A percentile compares a stretch with the other conserved stretches of the same genome.
phyloP scores from a whole-genome alignment of 1,140 invertebrate species.

The Radopholus similis region DNA sequence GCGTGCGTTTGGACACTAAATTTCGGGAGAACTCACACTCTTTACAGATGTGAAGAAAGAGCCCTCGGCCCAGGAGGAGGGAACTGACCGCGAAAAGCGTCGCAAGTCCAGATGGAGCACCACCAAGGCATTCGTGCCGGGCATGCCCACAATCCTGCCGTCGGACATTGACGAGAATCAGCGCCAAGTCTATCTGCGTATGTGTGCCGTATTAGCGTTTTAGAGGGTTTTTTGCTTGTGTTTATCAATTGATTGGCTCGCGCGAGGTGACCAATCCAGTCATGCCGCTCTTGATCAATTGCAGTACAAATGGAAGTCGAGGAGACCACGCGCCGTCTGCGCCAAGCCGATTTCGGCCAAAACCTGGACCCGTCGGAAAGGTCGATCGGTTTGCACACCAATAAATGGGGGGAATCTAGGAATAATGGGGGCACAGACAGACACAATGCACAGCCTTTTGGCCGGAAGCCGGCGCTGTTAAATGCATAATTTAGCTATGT shows the following conservation, averaged over 20 bases:
- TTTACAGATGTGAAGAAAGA: neutral
- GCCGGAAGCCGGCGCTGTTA: too few relatives aligned
- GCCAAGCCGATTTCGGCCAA: slow-evolving; percentile 46
- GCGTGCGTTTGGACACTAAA: neutral
- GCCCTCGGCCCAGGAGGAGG: neutral
- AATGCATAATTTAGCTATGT: too few relatives aligned
- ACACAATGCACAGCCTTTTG: too few relatives aligned
- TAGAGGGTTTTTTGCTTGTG: neutral
- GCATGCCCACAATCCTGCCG: slow-evolving; percentile 59
- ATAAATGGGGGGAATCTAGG: too few relatives aligned
- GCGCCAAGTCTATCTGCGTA: slow-evolving; percentile 51
- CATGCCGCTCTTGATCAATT: slow-evolving; percentile 20
- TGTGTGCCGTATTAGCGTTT: slow-evolving; percentile 28
- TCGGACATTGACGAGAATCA: slow-evolving; percentile 54
- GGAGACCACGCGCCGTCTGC: slow-evolving; percentile 54
- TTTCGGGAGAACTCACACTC: neutral
- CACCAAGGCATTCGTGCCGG: slow-evolving; percentile 57
- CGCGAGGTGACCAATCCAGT: neutral
- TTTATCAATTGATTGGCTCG: neutral
- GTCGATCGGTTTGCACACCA: too few relatives aligned
- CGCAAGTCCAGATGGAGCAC: slow-evolving; percentile 54
- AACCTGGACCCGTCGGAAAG: slow-evolving; percentile 29
- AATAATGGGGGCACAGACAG: too few relatives aligned
- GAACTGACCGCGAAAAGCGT: slow-evolving; percentile 14
- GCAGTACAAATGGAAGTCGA: slow-evolving; percentile 60